Percentiles rank a stretch among this genome's conserved stretches.
Evolutionary conservation across 2,797 vertebrate species (phyloP).

Genomic region (Halcyon chelicuti): DNA sequence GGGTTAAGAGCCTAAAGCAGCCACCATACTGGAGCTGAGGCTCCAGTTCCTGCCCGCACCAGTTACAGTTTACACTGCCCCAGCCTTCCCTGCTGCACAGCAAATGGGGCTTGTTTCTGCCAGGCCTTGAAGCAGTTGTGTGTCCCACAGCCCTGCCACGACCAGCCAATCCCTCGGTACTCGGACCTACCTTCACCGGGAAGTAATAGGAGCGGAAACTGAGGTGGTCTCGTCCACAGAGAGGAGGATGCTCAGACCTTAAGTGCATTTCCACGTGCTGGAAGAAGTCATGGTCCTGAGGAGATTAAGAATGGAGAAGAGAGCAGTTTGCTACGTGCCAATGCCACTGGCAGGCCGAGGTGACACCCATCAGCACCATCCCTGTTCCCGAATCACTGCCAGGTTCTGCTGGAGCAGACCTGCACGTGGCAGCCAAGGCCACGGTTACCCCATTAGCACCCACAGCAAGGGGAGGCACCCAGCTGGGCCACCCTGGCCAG

Average conservation of each 20-base stretch:
- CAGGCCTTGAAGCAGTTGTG: background rate
- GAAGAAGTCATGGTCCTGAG: slow-evolving; percentile 97
- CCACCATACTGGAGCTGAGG: background rate
- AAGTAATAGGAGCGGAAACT: slow-evolving; percentile 99
- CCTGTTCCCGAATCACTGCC: background rate
- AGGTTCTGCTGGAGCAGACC: background rate
- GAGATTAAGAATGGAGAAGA: background rate
- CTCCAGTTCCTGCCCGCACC: background rate
- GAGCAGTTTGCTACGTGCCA: background rate
- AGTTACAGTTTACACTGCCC: rapidly evolving
- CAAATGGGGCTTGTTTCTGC: rapidly evolving
- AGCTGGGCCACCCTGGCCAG: background rate
- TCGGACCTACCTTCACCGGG: slow-evolving; percentile 91
- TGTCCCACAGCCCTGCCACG: rapidly evolving
- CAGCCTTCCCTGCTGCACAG: background rate
- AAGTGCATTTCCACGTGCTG: slow-evolving; percentile 99
- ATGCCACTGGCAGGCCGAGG: background rate
- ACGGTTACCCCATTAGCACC: rapidly evolving
- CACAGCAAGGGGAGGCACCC: background rate
- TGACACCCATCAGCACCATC: background rate
- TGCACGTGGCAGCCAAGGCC: background rate
- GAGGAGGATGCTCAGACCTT: slow-evolving; percentile 94
- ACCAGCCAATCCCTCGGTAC: background rate
- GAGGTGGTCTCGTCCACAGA: slow-evolving; percentile 96
- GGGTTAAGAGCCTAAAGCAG: background rate